Conservation (phyloP, 2,888 invertebrate species). For the Conomelus anceps region DNA sequence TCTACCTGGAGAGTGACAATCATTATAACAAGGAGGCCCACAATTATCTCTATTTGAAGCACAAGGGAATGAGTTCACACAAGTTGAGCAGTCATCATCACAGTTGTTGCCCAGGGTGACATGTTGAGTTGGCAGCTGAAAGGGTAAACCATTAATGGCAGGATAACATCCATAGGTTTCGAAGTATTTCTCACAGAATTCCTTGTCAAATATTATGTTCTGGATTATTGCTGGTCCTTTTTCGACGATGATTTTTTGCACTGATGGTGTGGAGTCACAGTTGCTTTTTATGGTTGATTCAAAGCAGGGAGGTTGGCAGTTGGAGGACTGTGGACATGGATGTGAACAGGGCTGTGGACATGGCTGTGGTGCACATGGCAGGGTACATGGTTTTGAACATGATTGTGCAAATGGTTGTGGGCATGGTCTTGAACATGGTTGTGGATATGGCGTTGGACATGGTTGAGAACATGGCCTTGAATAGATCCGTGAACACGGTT, state of each 20-base stretch:
- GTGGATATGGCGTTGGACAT: background rate
- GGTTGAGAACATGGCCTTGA: background rate
- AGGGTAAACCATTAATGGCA: background rate
- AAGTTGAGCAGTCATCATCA: background rate
- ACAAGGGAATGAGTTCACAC: background rate
- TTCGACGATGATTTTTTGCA: background rate
- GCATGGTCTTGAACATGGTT: background rate
- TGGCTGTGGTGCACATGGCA: too few species aligned
- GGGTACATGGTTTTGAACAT: background rate
- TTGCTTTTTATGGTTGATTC: background rate
- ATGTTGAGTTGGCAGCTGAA: background rate
- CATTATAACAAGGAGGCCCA: background rate
- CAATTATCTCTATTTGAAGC: background rate
- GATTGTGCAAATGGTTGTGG: background rate
- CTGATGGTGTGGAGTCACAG: background rate
- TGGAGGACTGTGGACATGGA: background rate
- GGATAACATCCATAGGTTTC: background rate
- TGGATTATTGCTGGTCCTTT: slow-evolving; percentile 4
- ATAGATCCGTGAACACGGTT: too few species aligned
- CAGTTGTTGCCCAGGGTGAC: background rate
- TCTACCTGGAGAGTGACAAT: background rate
- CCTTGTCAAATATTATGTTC: background rate
- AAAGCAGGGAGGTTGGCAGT: background rate
- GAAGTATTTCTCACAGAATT: background rate
- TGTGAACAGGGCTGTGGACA: background rate